These are phyloP conservation scores for Diorhabda carinulata DNA, from an alignment of 1,140 invertebrate genomes.

Conservation along the genomic window DNA sequence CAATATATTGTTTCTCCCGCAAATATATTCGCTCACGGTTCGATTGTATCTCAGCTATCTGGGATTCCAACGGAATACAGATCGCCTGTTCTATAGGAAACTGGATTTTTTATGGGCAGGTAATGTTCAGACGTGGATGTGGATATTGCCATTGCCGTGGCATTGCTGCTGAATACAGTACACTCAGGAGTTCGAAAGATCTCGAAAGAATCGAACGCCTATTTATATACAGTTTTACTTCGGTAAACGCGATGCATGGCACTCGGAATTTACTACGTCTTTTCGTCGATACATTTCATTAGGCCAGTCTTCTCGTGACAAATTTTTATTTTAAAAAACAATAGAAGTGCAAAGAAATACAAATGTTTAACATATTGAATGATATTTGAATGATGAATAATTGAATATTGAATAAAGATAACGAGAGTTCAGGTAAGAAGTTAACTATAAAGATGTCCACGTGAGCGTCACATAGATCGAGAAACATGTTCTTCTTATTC, in stretches of 20 bases:
- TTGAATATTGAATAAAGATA: too few species aligned
- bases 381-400: too few species aligned
- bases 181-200: neutral
- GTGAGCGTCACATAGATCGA: too few species aligned
- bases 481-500: too few species aligned
- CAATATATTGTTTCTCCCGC: slow-evolving; percentile 39
- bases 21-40: slow-evolving; percentile 37
- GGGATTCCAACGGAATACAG: slow-evolving; percentile 35
- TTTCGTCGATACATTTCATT: neutral
- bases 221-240: neutral
- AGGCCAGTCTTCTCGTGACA: neutral
- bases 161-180: slow-evolving; percentile 1
- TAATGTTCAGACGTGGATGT: slow-evolving; percentile 20
- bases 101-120: slow-evolving; percentile 35
- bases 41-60: slow-evolving; percentile 41
- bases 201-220: slow-evolving; percentile 1
- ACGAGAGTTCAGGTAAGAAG: too few species aligned
- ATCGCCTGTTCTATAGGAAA: slow-evolving; percentile 34
- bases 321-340: too few species aligned
- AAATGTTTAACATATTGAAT: too few species aligned
- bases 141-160: neutral
- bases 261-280: neutral
- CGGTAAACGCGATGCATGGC: neutral
- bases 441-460: too few species aligned
- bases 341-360: too few species aligned